Evolutionary conservation across 1,140 invertebrate genomes (phyloP), one percentile per base, ranked within the genome.

Genomic region (Polyergus mexicanus): DNA sequence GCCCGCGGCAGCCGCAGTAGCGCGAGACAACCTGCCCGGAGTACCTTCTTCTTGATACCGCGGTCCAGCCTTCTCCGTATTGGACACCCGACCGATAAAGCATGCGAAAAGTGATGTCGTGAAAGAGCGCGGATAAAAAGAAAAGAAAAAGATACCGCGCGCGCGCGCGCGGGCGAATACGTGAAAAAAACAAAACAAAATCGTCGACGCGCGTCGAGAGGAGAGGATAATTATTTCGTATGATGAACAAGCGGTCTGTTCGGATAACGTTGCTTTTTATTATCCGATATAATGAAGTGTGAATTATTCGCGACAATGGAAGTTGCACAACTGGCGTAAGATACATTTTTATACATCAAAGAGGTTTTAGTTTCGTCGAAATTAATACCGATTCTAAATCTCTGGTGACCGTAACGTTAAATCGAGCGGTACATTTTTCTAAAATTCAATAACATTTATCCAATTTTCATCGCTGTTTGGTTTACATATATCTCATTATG

Each of bases 1-100:
- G 91, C 78, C 88, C 92, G 93, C 91, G 87, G 93, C 93, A 92
- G 91, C 88, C 91, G 91, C 93, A 94, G 94, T 95, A 94, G 93
- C 92, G 92, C 94, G 94, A 94, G 94, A 94, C 93, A 95, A 94
- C 93, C 93, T 95, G 94, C 92, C 91, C 90, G 91, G 75, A 92
- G 91, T 90, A 88, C 91, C 91, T 91, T 91, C 91, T 92, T 92
- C 89, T 94, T 92, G 86, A 88, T 90, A 91, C 86, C 92, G 90
- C 54, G 92, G 89, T 92, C 88, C 91, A 91, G 89, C 85, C 56
- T 86, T 71, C 56, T 87, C 71, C 32, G 38, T 47, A 81, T 84
- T 60, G 44, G 69, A n/a, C 41, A 83, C 68, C 85, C 47, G 62
- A 71, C 47, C 16, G 68, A 71, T 16, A 32, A 81, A 44, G 25